phyloP scores from a whole-genome alignment of 1,140 invertebrate species.

The Cotesia typhae region DNA sequence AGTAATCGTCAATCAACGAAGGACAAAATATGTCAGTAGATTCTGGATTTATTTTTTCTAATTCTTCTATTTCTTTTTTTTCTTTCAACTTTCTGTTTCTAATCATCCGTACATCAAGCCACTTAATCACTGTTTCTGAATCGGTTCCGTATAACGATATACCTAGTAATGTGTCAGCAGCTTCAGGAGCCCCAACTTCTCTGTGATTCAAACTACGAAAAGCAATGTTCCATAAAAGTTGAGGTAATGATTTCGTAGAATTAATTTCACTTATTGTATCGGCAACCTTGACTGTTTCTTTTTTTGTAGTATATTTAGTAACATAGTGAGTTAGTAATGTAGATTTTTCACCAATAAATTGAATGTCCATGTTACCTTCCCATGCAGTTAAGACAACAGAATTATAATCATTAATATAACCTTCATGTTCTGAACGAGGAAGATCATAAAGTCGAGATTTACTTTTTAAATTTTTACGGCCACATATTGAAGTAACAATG shows the following conservation, averaged over 20 bases:
- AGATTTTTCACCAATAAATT: too few species aligned
- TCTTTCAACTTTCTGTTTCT: background rate
- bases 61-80: background rate
- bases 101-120: conserved; percentile 31
- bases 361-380: too few species aligned
- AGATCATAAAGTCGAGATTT: too few species aligned
- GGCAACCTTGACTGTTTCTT: conserved; percentile 31
- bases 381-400: too few species aligned
- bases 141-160: conserved; percentile 37
- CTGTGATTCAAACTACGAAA: conserved; percentile 37
- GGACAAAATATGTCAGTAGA: conserved; percentile 14
- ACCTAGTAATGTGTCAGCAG: conserved; percentile 25
- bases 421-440: too few species aligned
- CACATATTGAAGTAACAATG: too few species aligned
- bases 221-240: conserved; percentile 1
- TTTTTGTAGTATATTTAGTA: conserved; percentile 36
- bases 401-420: too few species aligned
- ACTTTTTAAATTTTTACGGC: too few species aligned
- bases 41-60: background rate
- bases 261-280: conserved; percentile 32
- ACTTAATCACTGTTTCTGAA: conserved; percentile 38
- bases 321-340: too few species aligned
- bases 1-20: conserved; percentile 7
- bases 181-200: conserved; percentile 37
- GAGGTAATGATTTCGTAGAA: conserved; percentile 40